Conservation (phyloP, 2,797 vertebrate species). For the Hozukius guyotensis region DNA sequence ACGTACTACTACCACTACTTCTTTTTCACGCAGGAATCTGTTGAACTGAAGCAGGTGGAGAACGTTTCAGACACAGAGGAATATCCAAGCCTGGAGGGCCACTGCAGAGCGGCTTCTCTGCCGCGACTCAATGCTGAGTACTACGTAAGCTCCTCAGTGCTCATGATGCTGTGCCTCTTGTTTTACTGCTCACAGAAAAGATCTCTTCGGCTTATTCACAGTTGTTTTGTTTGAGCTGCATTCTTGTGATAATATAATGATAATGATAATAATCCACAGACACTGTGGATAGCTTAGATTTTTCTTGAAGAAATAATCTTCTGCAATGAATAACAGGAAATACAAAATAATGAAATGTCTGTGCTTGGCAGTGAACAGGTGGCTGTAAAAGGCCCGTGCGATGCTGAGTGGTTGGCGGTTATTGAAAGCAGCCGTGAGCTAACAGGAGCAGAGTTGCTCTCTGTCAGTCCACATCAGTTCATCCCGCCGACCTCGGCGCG, state of each 20-base stretch:
- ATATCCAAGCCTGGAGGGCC: conserved; percentile 88
- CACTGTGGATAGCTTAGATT: not conserved
- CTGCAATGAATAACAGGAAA: not conserved
- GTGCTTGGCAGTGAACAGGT: not conserved
- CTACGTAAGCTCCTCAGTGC: conserved; percentile 84
- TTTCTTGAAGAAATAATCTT: not conserved
- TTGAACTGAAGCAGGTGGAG: conserved; percentile 89
- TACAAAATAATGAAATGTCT: not conserved
- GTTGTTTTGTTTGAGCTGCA: not conserved
- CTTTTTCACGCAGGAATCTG: conserved; percentile 80
- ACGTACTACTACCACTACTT: not conserved
- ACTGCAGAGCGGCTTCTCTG: conserved; percentile 93
- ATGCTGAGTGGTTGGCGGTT: not conserved
- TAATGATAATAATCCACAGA: not conserved
- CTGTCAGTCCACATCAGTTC: conserved; percentile 57
- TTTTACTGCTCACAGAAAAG: not conserved
- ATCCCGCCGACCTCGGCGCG: conserved; percentile 12
- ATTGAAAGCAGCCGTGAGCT: conserved; percentile 34
- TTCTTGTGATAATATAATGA: not conserved
- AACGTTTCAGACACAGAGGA: conserved; percentile 83
- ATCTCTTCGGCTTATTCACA: not conserved
- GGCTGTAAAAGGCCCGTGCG: conserved; percentile 30
- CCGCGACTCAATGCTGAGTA: conserved; percentile 93
- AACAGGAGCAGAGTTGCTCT: conserved; percentile 12
- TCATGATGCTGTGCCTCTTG: not conserved